Evolutionary conservation across 2,797 vertebrate genomes (phyloP).

Genomic region (Helarctos malayanus): DNA sequence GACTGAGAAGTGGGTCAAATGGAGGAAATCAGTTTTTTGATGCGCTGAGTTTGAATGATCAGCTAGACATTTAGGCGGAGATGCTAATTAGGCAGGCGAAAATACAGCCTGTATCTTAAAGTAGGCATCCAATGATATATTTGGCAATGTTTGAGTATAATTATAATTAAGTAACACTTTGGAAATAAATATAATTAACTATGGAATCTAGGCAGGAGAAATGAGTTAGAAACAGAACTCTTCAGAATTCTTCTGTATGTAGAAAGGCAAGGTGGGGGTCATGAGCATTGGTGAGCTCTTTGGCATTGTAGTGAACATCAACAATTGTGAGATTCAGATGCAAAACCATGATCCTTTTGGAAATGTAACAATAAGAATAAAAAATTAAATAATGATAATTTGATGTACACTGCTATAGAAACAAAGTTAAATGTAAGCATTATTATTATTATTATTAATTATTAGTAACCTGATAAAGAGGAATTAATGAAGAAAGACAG

Average conservation of each 20-base stretch:
- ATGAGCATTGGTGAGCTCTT: neutral
- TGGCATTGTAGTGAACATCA: neutral
- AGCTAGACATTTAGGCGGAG: neutral
- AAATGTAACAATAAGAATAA: neutral
- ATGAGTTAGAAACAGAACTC: neutral
- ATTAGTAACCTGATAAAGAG: neutral
- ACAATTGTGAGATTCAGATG: neutral
- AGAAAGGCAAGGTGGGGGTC: fast-evolving
- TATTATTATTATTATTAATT: neutral
- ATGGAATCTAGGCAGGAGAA: neutral
- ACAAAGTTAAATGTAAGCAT: neutral
- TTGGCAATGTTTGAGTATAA: neutral
- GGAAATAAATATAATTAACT: neutral
- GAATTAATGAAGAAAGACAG: neutral
- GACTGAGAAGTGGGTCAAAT: neutral
- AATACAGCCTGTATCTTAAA: neutral
- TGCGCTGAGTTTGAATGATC: neutral
- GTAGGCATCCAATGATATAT: neutral
- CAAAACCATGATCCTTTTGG: neutral
- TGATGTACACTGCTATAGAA: neutral
- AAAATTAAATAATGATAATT: neutral
- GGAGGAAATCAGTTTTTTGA: neutral
- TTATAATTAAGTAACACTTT: neutral
- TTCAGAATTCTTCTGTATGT: neutral
- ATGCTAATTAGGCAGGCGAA: neutral